phyloP scores from a whole-genome alignment of 1,140 invertebrate genomes.

The Homarus americanus region DNA sequence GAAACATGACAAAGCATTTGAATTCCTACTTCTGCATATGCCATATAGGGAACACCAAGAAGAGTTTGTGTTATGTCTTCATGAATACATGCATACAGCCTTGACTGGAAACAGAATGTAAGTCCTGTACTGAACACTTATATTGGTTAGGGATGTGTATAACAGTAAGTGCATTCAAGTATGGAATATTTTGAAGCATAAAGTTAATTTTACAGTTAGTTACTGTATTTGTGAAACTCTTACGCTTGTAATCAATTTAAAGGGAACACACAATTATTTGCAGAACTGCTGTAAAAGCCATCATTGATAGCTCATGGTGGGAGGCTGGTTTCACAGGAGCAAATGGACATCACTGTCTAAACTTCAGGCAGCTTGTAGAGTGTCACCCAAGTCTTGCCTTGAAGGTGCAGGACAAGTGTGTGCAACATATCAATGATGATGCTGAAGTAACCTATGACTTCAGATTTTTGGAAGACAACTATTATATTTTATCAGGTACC shows the following conservation, averaged over 20 bases:
- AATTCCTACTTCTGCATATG: slow-evolving; percentile 40
- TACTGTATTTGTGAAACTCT: not conserved
- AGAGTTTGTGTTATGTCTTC: slow-evolving; percentile 15
- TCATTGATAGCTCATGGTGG: slow-evolving; percentile 55
- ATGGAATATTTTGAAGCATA: not conserved
- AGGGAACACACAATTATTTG: not conserved
- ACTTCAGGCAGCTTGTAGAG: slow-evolving; percentile 17
- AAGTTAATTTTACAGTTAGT: not conserved
- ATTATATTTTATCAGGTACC: slow-evolving; percentile 32
- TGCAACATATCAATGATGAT: not conserved
- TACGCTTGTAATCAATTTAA: not conserved
- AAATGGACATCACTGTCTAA: slow-evolving; percentile 47
- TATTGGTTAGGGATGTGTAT: not conserved
- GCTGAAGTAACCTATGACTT: slow-evolving; percentile 39
- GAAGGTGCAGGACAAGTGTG: slow-evolving; percentile 41
- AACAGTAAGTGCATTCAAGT: not conserved
- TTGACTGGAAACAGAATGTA: slow-evolving; percentile 39
- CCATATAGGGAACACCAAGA: slow-evolving; percentile 24
- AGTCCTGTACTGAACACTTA: no score
- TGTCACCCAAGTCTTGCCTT: slow-evolving; percentile 7
- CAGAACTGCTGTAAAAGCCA: slow-evolving; percentile 36
- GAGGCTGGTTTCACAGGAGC: slow-evolving; percentile 31
- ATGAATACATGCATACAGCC: slow-evolving; percentile 55
- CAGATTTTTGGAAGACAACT: slow-evolving; percentile 51
- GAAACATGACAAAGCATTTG: slow-evolving; percentile 52